These are phyloP conservation scores for Furnarius figulus DNA, from an alignment of 2,113 vertebrate species.

Conservation along the genomic window DNA sequence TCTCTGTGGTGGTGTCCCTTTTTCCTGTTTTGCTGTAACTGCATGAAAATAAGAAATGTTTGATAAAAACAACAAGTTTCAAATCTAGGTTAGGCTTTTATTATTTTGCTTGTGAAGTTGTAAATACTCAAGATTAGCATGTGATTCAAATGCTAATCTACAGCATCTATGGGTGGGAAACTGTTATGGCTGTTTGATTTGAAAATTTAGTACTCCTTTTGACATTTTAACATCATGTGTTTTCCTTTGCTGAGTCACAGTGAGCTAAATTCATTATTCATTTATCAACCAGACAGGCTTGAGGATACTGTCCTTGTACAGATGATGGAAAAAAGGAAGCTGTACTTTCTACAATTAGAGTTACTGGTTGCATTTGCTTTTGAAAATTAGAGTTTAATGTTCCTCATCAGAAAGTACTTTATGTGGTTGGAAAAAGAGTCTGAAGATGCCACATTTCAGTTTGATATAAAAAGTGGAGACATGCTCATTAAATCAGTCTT, in stretches of 20 bases:
- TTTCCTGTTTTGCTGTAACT: background rate
- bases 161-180: background rate
- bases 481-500: background rate
- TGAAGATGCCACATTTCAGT: background rate
- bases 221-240: background rate
- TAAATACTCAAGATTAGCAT: background rate
- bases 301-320: background rate
- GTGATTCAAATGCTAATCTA: background rate
- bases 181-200: background rate
- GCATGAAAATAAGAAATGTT: background rate
- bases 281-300: background rate
- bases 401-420: background rate
- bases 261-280: background rate
- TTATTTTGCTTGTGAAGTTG: background rate
- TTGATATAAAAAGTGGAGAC: background rate
- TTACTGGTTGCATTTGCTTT: background rate
- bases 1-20: background rate
- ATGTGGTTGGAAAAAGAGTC: background rate
- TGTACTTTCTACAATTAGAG: background rate
- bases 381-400: background rate
- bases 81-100: background rate
- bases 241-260: background rate
- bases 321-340: background rate
- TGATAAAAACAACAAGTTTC: background rate
- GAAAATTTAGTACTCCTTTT: background rate